Base-by-base conservation (phyloP, 1,140 invertebrate species). In the Rhopalosiphum padi region DNA sequence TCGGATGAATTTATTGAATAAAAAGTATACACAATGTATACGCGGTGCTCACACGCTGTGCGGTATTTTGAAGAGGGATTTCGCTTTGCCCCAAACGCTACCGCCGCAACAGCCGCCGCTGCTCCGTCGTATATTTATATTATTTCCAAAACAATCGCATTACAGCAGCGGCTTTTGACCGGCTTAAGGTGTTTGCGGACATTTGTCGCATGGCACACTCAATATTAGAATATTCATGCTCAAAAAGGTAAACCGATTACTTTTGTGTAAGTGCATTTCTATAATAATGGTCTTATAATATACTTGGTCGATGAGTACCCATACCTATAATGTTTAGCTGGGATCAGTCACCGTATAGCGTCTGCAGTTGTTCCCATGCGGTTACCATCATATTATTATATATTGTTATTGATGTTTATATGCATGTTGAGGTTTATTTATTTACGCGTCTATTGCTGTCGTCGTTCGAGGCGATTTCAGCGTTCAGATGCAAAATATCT, bases 131-230 rank as follows among this genome's bases (percentile, higher is more conserved):
- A 68, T n/a, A 68, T 68, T 68, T 68, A 68, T 68, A 68, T 68
- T 68, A 68, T 68, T 53, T 82, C 82, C 55, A 83, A 91, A 91
- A 91, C 90, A 91, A 91, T 91, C 77, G 91, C 77, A 85, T 83
- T 83, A 85, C 87, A 46, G 90, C 4, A 83, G 91, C 91, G 91
- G 91, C 91, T 92, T 92, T 92, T 92, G 91, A 85, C 60, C 91
- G 77, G 60, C 91, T 92, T 83, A 92, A 92, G 91, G 91, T 92
- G 91, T 92, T 92, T 92, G 91, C 91, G 77, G 91, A 83, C 77
- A 85, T 92, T 92, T 92, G 91, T 91, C 90, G 68, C n/a, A 43
- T 41, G 90, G 55, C 90, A 77, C 90, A 43, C 37, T 22, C 37
- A 30, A 53, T 53, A 55, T 53, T 89, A 53, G 15, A 35, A 89